Evolutionary conservation across 2,888 invertebrate genomes (phyloP), one percentile per base, ranked within the genome.

Genomic region (Tetramorium bicarinatum): DNA sequence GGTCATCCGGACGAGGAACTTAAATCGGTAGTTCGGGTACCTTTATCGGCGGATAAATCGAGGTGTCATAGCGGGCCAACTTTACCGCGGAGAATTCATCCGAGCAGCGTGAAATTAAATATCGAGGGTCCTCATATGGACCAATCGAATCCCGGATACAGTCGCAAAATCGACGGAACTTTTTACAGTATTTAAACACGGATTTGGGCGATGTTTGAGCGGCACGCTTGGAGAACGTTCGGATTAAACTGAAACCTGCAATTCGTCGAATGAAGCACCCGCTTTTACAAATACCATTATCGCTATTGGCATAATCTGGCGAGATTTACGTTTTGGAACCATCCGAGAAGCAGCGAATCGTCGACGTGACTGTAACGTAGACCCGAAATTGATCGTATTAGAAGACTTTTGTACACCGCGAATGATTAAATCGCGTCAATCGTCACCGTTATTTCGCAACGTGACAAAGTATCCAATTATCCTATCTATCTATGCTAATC

Each of bases 111-210:
- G 69, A 97, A 97, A 95, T 95, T 98, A 79, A 97, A 97, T 95
- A 97, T 97, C 93, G 97, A 97, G n/a, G 97, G 97, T 6, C 97
- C 97, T 54, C 98, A 98, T 94, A 97, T 97, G 18, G 97, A 97
- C 88, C 96, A 97, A 94, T 97, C 97, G 38, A 98, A 97, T 94
- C 97, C 97, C 85, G 98, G 98, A 3, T 98, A 96, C 95, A 97
- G 97, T 83, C 96, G 98, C 90, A 97, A 98, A 94, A 96, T 97
- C 9, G 97, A 97, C 62, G 97, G 94, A 87, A 93, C 94, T 80
- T 94, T 92, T 89, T 94, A 93, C 89, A 90, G 92, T 88, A 92
- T 94, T 87, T 94, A 91, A 94, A 83, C 86, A 84, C 74, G 86
- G 84, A 86, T 87, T 83, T 85, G 61, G 13, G 41, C 62, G 54